Evolutionary conservation across 2,888 invertebrate genomes (phyloP).

Genomic region (Ormyrus thymus): DNA sequence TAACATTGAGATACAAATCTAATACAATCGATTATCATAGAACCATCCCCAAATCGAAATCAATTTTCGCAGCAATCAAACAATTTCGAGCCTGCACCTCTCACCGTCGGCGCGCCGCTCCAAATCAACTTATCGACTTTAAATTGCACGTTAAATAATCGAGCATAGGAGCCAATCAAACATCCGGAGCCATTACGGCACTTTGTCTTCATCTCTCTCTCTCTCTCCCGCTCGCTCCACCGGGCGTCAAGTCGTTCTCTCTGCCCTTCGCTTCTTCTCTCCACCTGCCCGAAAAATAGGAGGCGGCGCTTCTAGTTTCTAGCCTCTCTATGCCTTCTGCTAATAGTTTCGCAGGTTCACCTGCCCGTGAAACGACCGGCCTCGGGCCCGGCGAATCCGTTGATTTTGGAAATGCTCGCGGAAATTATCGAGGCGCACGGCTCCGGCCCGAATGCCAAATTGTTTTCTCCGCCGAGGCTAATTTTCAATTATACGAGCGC

Average conservation of each 20-base stretch:
- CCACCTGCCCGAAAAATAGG: conserved; percentile 69
- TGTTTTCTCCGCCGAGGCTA: conserved; percentile 48
- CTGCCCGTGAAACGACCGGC: conserved; percentile 61
- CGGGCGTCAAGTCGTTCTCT: conserved; percentile 61
- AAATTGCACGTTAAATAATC: conserved; percentile 52
- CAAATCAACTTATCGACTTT: conserved; percentile 52
- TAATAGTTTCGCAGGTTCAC: conserved; percentile 68
- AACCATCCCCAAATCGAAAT: conserved; percentile 45
- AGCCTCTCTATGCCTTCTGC: conserved; percentile 64
- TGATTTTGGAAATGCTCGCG: conserved; percentile 56
- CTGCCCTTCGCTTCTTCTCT: conserved; percentile 58
- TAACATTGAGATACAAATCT: conserved; percentile 49
- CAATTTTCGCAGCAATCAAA: conserved; percentile 50
- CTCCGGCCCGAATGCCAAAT: conserved; percentile 16
- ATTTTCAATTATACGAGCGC: conserved; percentile 47
- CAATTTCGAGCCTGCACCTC: conserved; percentile 32
- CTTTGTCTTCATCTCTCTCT: conserved; percentile 18
- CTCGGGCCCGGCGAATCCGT: conserved; percentile 49
- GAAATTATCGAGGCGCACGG: conserved; percentile 55
- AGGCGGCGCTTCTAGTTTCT: conserved; percentile 62
- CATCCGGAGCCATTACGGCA: conserved; percentile 44
- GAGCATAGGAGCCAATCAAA: conserved; percentile 32
- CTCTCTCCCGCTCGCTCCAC: neutral
- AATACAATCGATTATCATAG: conserved; percentile 28
- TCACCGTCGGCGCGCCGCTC: neutral